These are phyloP conservation scores for Egretta garzetta DNA, from an alignment of 2,113 vertebrate species.

Conservation along the genomic window DNA sequence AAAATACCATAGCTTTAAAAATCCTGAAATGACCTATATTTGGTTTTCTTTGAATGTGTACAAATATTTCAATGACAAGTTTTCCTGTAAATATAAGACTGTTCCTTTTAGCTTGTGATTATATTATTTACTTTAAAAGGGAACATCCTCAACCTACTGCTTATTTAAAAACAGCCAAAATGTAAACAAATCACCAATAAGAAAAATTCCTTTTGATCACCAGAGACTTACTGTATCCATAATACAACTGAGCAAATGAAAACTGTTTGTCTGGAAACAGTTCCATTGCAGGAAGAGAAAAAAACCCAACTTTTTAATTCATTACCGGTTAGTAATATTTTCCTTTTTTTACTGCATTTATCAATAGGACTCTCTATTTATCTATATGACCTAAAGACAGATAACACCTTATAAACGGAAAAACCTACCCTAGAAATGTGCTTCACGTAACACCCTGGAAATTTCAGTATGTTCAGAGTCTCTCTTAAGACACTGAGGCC, in stretches of 20 bases:
- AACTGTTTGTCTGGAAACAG: not conserved
- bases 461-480: not conserved
- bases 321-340: not conserved
- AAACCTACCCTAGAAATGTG: not conserved
- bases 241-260: not conserved
- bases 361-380: not conserved
- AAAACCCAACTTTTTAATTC: accelerated
- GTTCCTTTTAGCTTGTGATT: not conserved
- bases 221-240: constrained; percentile 37
- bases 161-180: not conserved
- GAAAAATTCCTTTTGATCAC: not conserved
- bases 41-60: not conserved
- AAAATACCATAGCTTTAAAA: not conserved
- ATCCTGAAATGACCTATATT: not conserved
- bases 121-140: not conserved
- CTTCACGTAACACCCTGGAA: not conserved
- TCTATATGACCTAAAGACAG: not conserved
- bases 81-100: not conserved
- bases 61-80: not conserved
- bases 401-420: not conserved
- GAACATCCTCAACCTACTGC: not conserved
- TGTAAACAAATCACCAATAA: not conserved
- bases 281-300: not conserved
- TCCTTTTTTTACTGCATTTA: not conserved
- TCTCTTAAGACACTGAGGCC: not conserved